Evolutionary conservation across 2,113 vertebrate species (phyloP).

Genomic region (Corydoras maculifer): DNA sequence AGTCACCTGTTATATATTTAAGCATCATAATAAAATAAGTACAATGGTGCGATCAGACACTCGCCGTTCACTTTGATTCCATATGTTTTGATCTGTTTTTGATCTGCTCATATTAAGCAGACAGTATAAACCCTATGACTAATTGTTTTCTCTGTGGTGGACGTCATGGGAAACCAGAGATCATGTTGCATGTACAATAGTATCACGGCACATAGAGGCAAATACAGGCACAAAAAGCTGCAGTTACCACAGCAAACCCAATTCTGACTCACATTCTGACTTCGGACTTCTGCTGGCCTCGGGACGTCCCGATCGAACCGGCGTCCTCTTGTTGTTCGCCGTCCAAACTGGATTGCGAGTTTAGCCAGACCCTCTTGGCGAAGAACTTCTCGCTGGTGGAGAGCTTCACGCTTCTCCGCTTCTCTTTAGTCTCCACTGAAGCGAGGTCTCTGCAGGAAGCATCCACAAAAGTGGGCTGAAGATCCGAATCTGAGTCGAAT

Average conservation of each 20-base stretch:
- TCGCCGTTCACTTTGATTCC: too few species aligned
- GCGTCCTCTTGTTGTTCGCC: neutral
- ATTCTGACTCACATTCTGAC: constrained; percentile 56
- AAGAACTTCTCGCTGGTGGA: constrained; percentile 51
- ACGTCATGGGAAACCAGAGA: constrained; percentile 30
- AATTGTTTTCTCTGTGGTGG: constrained; percentile 9
- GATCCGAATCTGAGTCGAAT: constrained; percentile 37
- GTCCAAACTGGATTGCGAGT: constrained; percentile 35
- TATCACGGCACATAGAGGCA: constrained; percentile 21
- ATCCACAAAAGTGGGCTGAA: constrained; percentile 19
- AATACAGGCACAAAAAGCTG: constrained; percentile 32
- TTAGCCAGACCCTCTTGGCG: constrained; percentile 46
- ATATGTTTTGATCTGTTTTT: neutral
- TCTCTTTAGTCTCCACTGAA: constrained; percentile 35
- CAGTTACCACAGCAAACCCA: constrained; percentile 14
- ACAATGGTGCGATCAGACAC: too few species aligned
- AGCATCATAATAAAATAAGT: too few species aligned
- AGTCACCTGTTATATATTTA: too few species aligned
- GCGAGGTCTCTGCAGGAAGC: constrained; percentile 23
- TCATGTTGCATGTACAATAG: constrained; percentile 33
- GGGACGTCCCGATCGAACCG: constrained; percentile 18
- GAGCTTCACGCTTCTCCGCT: constrained; percentile 58
- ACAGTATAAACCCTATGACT: neutral
- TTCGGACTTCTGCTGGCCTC: constrained; percentile 36
- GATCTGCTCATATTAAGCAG: neutral